A percentile compares a stretch with the other conserved stretches of the same genome.
Conservation (phyloP, 2,797 vertebrate genomes). For the Bufotes viridis region DNA sequence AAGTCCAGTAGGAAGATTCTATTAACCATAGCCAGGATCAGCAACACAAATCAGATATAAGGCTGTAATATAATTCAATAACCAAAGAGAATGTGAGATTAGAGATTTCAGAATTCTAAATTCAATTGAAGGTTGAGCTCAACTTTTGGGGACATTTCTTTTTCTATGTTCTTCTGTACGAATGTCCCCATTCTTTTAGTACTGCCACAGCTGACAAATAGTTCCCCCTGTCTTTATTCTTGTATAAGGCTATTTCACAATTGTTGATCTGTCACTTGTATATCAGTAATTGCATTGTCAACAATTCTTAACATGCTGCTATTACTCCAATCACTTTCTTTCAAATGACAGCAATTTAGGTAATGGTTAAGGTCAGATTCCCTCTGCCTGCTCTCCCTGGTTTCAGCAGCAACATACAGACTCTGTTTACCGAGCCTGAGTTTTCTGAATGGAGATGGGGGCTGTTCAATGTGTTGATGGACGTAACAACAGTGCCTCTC, state of each 20-base stretch:
- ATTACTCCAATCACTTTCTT: neutral
- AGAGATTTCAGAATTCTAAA: neutral
- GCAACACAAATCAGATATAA: no score
- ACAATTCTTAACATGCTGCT: neutral
- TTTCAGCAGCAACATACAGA: neutral
- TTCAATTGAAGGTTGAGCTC: neutral
- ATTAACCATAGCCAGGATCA: no score
- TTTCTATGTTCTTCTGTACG: neutral
- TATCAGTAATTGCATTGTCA: neutral
- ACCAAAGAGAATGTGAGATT: neutral
- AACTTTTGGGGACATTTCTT: neutral
- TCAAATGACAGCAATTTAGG: neutral
- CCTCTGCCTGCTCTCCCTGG: neutral
- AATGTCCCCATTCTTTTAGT: neutral
- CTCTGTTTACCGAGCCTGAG: neutral
- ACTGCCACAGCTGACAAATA: neutral
- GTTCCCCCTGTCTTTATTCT: neutral
- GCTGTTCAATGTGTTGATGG: neutral
- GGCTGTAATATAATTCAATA: no score
- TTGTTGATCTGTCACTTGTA: constrained; percentile 1
- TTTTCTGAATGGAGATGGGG: neutral
- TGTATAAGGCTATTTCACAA: neutral
- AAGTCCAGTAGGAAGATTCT: no score
- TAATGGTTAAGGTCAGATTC: neutral
- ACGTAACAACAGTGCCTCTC: neutral